Conservation (phyloP, 1,140 invertebrate species). For the Drosophila punjabiensis region DNA sequence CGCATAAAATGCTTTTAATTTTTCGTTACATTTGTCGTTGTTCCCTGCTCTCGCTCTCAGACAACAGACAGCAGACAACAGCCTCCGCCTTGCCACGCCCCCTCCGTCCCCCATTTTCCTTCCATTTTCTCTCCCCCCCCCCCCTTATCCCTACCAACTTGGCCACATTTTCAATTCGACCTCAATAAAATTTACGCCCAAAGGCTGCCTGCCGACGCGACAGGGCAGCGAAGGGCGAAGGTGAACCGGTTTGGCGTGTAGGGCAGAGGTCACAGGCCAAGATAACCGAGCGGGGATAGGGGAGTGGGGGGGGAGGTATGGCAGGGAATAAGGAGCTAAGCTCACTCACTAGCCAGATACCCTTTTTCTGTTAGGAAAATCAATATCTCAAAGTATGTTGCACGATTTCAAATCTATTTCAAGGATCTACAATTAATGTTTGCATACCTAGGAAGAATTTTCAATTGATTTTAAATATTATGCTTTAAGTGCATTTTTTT, state of each 20-base stretch:
- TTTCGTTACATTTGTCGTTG: conserved; percentile 72
- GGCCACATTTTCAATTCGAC: conserved; percentile 82
- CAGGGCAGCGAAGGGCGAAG: conserved; percentile 10
- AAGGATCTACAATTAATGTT: not conserved
- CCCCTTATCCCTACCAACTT: conserved; percentile 27
- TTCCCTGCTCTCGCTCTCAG: conserved; percentile 1
- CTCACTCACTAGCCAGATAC: not conserved
- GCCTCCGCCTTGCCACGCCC: conserved; percentile 5
- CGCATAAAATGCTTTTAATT: conserved; percentile 82
- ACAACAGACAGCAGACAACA: conserved; percentile 10
- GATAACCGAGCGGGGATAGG: conserved; percentile 18
- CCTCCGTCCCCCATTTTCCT: not conserved
- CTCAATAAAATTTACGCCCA: conserved; percentile 78
- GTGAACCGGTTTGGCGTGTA: conserved; percentile 3
- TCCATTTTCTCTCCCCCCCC: not conserved
- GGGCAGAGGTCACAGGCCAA: conserved; percentile 25
- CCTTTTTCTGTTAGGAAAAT: too few species aligned
- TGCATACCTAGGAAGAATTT: not conserved
- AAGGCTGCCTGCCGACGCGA: conserved; percentile 12
- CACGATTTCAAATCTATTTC: not conserved
- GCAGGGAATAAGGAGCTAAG: not conserved
- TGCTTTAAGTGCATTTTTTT: not conserved
- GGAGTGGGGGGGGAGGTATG: too few species aligned
- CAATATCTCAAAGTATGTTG: too few species aligned
- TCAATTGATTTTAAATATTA: not conserved